Evolutionary conservation across 1,140 invertebrate genomes (phyloP).

Genomic region (Dysdera silvatica): DNA sequence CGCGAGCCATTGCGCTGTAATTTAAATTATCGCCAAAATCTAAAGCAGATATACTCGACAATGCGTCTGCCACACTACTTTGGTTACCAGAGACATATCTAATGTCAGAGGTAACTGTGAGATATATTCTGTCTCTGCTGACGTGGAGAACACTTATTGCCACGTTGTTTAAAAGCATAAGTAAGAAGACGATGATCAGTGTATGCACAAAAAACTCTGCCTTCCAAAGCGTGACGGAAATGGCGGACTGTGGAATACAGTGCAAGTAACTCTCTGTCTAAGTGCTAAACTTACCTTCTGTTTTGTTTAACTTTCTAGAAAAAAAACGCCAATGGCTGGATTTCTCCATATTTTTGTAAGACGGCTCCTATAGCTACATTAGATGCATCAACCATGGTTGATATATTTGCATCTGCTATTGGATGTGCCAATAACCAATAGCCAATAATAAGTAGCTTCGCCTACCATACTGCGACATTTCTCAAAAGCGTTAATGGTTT

Average conservation of each 20-base stretch:
- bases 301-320: constrained; percentile 18
- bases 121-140: constrained; percentile 40
- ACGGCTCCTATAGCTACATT: constrained; percentile 23
- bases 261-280: constrained; percentile 37
- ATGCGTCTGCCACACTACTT: constrained; percentile 34
- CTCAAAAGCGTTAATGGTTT: constrained; percentile 38
- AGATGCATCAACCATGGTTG: constrained; percentile 25
- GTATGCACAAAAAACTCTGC: constrained; percentile 34
- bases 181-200: constrained; percentile 39
- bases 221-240: constrained; percentile 38
- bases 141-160: constrained; percentile 28
- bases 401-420: neutral
- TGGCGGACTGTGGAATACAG: constrained; percentile 33
- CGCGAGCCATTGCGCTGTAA: constrained; percentile 7
- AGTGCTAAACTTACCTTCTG: constrained; percentile 25
- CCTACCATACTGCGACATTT: constrained; percentile 42
- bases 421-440: constrained; percentile 20
- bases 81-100: constrained; percentile 39
- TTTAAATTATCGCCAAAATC: neutral
- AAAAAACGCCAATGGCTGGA: constrained; percentile 31
- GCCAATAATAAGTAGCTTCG: too few species aligned
- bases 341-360: constrained; percentile 11
- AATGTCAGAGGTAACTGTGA: constrained; percentile 42
- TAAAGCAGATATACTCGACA: constrained; percentile 7
- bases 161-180: constrained; percentile 28